These are phyloP conservation scores for Chrysopilus asiliformis DNA, from an alignment of 2,888 invertebrate species.

Conservation along the genomic window DNA sequence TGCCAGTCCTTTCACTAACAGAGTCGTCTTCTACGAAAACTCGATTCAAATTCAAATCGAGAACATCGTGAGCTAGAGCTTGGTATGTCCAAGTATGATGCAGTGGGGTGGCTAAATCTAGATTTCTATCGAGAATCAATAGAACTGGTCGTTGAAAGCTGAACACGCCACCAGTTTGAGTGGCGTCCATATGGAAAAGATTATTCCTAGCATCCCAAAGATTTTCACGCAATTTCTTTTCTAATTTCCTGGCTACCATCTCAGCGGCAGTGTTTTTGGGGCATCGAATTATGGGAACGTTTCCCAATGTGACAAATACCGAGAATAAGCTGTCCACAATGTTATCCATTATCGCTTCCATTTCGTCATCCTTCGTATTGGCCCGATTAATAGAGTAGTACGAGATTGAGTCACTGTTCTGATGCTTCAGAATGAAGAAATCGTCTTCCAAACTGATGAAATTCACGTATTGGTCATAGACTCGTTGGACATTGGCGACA, in stretches of 20 bases:
- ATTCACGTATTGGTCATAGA: slow-evolving; percentile 97
- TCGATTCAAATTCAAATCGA: slow-evolving; percentile 79
- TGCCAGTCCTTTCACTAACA: slow-evolving; percentile 38
- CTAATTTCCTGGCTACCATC: slow-evolving; percentile 93
- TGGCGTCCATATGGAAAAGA: slow-evolving; percentile 77
- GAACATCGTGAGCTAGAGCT: slow-evolving; percentile 90
- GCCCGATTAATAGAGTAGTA: slow-evolving; percentile 94
- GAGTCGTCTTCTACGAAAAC: slow-evolving; percentile 56
- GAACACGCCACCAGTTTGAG: slow-evolving; percentile 55
- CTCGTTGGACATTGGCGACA: slow-evolving; percentile 85
- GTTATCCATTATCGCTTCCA: slow-evolving; percentile 84
- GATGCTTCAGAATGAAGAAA: slow-evolving; percentile 86
- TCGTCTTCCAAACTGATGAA: slow-evolving; percentile 98
- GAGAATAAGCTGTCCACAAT: slow-evolving; percentile 96
- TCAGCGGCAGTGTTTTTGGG: slow-evolving; percentile 95
- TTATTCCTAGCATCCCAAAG: slow-evolving; percentile 93
- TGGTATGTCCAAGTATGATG: slow-evolving; percentile 99
- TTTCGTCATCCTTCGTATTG: slow-evolving; percentile 88
- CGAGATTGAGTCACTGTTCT: slow-evolving; percentile 78
- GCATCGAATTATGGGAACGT: slow-evolving; percentile 44
- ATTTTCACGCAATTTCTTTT: slow-evolving; percentile 94
- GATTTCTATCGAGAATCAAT: slow-evolving; percentile 81
- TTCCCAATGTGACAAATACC: slow-evolving; percentile 91
- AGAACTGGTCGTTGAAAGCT: slow-evolving; percentile 90
- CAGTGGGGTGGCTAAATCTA: slow-evolving; percentile 93